A percentile compares a stretch with the other conserved stretches of the same genome.
Conservation (phyloP, 1,140 invertebrate species). For the Rhyzopertha dominica region DNA sequence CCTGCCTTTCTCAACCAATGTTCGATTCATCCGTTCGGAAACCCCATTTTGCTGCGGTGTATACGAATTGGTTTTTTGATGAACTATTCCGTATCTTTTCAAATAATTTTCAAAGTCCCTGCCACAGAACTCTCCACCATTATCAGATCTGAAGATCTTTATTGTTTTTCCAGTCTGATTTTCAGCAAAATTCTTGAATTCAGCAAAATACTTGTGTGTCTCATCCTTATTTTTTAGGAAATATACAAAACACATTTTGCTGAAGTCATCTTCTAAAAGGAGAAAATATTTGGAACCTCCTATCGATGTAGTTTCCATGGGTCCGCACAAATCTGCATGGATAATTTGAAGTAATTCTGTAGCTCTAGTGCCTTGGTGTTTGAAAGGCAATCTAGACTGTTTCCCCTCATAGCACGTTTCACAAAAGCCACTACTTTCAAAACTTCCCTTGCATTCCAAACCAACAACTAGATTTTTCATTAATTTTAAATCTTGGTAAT, state of each 20-base stretch:
- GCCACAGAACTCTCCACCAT: slow-evolving; percentile 18
- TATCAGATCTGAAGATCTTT: slow-evolving; percentile 16
- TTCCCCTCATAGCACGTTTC: slow-evolving; percentile 31
- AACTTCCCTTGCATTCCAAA: slow-evolving; percentile 8
- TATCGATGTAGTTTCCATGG: too few relatives aligned
- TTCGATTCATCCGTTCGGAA: slow-evolving; percentile 33
- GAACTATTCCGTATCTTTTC: slow-evolving; percentile 11
- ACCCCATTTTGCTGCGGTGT: slow-evolving; percentile 41
- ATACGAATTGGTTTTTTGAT: slow-evolving; percentile 25
- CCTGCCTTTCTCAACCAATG: slow-evolving; percentile 22
- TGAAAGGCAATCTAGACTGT: slow-evolving; percentile 24
- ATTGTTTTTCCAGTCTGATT: slow-evolving; percentile 50
- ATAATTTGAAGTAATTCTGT: slow-evolving; percentile 32
- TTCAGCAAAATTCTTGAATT: slow-evolving; percentile 54
- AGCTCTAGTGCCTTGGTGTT: slow-evolving; percentile 11
- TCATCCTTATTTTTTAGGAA: slow-evolving; percentile 2
- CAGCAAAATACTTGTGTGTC: slow-evolving; percentile 38
- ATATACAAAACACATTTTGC: neutral
- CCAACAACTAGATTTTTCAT: slow-evolving; percentile 23
- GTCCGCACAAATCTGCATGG: too few relatives aligned
- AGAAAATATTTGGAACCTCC: slow-evolving; percentile 9
- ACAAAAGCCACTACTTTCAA: slow-evolving; percentile 11
- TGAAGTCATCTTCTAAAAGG: slow-evolving; percentile 2
- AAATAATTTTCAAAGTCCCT: slow-evolving; percentile 15
- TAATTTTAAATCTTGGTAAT: slow-evolving; percentile 17